Percentiles rank a stretch among this genome's conserved stretches.
These are phyloP conservation scores for Drosophila anomalata DNA, from an alignment of 2,888 invertebrate genomes.

Conservation along the genomic window DNA sequence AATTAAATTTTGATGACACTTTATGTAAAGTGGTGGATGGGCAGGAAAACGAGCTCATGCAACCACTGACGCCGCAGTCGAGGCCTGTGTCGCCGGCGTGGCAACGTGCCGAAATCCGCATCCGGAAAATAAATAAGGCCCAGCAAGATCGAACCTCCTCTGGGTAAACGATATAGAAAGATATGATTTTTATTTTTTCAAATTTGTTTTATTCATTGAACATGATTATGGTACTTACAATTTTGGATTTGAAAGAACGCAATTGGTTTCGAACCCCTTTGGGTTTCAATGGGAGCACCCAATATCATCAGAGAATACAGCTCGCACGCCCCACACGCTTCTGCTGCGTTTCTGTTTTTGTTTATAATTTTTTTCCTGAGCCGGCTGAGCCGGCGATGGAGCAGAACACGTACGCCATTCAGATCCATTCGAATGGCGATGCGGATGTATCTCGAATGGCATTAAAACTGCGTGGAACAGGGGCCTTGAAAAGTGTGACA, in stretches of 20 bases:
- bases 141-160: too few species aligned
- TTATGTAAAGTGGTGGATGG: conserved; percentile 31
- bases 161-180: too few species aligned
- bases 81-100: conserved; percentile 29
- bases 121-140: conserved; percentile 33
- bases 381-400: conserved; percentile 41
- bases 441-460: conserved; percentile 65
- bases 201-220: too few species aligned
- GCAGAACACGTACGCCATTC: conserved; percentile 63
- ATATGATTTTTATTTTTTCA: too few species aligned
- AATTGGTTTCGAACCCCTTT: background rate
- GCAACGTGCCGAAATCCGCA: conserved; percentile 69
- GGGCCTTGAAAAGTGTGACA: conserved; percentile 56
- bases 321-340: conserved; percentile 13
- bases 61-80: conserved; percentile 1
- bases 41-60: conserved; percentile 10
- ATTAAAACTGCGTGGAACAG: conserved; percentile 19
- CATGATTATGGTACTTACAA: too few species aligned
- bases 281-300: background rate
- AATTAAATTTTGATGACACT: conserved; percentile 41
- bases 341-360: conserved; percentile 18
- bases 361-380: background rate
- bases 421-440: conserved; percentile 62
- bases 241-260: too few species aligned
- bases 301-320: conserved; percentile 34